Base-by-base conservation (phyloP, 2,888 invertebrate species). In the Taenaris catops region DNA sequence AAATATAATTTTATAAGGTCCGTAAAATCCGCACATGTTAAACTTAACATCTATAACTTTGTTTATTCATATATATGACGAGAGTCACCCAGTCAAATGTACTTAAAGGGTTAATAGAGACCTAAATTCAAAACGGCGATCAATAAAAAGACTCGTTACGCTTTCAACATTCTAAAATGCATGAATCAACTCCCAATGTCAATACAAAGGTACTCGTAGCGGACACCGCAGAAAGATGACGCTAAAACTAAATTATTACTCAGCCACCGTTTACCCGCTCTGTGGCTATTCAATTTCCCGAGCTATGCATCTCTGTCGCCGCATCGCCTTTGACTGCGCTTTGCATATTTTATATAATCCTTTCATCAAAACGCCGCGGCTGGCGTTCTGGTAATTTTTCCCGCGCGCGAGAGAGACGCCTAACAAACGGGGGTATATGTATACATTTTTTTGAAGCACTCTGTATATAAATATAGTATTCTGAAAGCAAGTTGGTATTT, bases 261-360 rank as follows among this genome's bases (percentile, higher is more conserved):
- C 63, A 61, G 63, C 66, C 57, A 46, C 55, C 66, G 66, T 70
- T 73, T 69, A 59, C 51, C 51, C 58, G 58, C 54, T 49, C 40
- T 48, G 52, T 53, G 58, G 69, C 75, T 66, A 79, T 81, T 80
- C 74, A 81, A 79, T 81, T 75, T 76, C 69, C 70, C 67, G 57
- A 55, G 65, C 75, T 59, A 71, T 78, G 79, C 80, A 73, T 76
- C 78, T 72, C 70, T 67, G 76, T 72, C 75, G 66, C 55, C 65
- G 66, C 71, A 56, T 53, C 61, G 63, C 66, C 72, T 79, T 74
- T 75, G 76, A 73, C 68, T 70, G 66, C 62, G 55, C 69, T 41
- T 34, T 79, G 76, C 76, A 80, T 80, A 78, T 72, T 79, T 78
- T 74, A 76, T 74, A 71, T 75, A 78, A 80, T 74, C 78, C 80